Percentiles rank a stretch among this genome's conserved stretches.
These are phyloP conservation scores for Piprites chloris DNA, from an alignment of 2,113 vertebrate species.

Conservation along the genomic window DNA sequence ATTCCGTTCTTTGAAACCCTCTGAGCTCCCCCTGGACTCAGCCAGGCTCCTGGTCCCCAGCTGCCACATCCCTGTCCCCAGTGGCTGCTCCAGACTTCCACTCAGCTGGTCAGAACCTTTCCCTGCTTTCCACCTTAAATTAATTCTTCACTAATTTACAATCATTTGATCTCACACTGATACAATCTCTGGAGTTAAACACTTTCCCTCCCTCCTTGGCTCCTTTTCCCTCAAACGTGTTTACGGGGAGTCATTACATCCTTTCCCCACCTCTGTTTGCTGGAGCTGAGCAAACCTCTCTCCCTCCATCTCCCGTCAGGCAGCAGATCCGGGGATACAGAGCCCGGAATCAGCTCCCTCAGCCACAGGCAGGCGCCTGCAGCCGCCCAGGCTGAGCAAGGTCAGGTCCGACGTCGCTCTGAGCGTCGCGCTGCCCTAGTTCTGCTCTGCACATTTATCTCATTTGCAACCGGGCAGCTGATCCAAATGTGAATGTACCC, in stretches of 20 bases:
- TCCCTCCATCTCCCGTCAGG: neutral
- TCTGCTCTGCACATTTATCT: neutral
- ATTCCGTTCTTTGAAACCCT: neutral
- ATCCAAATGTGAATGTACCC: neutral
- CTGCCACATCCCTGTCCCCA: neutral
- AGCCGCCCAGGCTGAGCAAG: neutral
- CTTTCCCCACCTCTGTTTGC: neutral
- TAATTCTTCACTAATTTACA: neutral
- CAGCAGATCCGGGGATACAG: neutral
- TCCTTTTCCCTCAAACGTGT: neutral
- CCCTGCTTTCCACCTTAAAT: neutral
- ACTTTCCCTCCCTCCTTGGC: neutral
- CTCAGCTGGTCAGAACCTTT: neutral
- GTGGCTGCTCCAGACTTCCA: neutral
- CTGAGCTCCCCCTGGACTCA: neutral
- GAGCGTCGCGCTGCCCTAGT: slow-evolving; percentile 8
- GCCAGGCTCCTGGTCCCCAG: neutral
- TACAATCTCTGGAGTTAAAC: neutral
- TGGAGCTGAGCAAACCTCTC: neutral
- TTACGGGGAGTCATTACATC: neutral
- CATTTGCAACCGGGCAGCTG: neutral
- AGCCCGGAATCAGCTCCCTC: neutral
- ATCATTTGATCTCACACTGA: neutral
- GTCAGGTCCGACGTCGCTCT: neutral
- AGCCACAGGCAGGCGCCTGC: neutral